Evolutionary conservation across 2,113 vertebrate genomes (phyloP).

Genomic region (Callocephalon fimbriatum): DNA sequence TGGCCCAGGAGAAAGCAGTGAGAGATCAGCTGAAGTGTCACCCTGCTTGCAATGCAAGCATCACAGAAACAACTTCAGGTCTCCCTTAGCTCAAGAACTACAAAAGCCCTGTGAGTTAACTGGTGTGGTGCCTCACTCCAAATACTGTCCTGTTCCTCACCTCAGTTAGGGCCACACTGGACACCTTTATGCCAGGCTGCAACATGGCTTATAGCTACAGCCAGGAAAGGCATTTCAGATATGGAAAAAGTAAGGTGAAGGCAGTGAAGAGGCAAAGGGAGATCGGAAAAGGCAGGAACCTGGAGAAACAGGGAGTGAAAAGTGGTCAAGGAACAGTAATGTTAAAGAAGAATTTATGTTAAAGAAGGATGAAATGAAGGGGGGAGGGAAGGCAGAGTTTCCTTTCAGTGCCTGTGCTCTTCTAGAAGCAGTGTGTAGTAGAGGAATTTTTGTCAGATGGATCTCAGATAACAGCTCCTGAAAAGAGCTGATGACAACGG

Average conservation of each 20-base stretch:
- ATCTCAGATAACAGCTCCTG: not conserved
- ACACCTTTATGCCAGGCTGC: not conserved
- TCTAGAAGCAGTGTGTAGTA: not conserved
- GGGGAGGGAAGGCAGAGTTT: not conserved
- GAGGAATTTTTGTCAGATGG: not conserved
- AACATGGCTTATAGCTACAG: accelerated
- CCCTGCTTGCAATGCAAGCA: not conserved
- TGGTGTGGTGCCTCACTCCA: not conserved
- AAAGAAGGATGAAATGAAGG: not conserved
- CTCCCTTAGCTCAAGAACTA: not conserved
- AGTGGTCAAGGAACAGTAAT: not conserved
- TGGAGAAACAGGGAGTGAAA: not conserved
- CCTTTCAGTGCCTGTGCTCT: not conserved
- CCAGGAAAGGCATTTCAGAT: not conserved
- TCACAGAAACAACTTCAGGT: not conserved
- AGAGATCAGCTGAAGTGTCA: not conserved
- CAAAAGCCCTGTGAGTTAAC: not conserved
- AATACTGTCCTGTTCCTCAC: not conserved
- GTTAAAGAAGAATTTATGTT: not conserved
- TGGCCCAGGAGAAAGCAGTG: not conserved
- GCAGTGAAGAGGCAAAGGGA: not conserved
- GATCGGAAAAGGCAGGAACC: not conserved
- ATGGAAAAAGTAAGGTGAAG: accelerated
- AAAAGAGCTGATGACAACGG: not conserved
- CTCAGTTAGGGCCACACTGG: not conserved